These are phyloP conservation scores for Valencia hispanica DNA, from an alignment of 2,797 vertebrate species.

Conservation along the genomic window DNA sequence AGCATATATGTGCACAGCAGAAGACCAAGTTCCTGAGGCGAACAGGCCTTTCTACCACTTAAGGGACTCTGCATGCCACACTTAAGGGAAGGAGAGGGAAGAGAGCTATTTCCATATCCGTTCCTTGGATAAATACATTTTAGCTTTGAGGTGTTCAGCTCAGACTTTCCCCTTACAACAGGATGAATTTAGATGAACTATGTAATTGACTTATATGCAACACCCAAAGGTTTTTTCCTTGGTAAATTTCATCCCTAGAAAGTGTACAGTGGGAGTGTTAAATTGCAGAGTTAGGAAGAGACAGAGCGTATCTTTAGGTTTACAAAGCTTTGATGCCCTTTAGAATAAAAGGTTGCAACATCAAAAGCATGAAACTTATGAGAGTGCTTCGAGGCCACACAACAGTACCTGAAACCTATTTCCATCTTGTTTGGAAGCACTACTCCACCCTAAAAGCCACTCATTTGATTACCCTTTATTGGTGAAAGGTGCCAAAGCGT, in stretches of 20 bases:
- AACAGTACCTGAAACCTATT: constrained; percentile 42
- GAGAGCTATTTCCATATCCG: constrained; percentile 56
- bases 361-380: constrained; percentile 54
- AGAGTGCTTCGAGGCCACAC: constrained; percentile 32
- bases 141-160: constrained; percentile 58
- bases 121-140: constrained; percentile 57
- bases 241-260: constrained; percentile 55
- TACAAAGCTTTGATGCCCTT: constrained; percentile 45
- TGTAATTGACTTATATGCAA: constrained; percentile 71
- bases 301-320: constrained; percentile 31
- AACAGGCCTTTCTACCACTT: constrained; percentile 54
- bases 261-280: constrained; percentile 45
- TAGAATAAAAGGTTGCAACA: constrained; percentile 31
- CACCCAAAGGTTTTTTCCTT: constrained; percentile 46
- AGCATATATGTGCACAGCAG: constrained; percentile 36
- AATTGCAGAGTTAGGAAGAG: constrained; percentile 54
- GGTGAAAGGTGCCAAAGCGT: constrained; percentile 5
- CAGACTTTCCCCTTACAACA: constrained; percentile 42
- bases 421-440: constrained; percentile 23
- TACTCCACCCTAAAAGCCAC: constrained; percentile 21
- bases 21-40: constrained; percentile 48
- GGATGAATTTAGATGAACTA: constrained; percentile 60
- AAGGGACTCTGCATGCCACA: constrained; percentile 41
- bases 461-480: constrained; percentile 45
- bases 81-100: constrained; percentile 43